Evolutionary conservation across 2,113 vertebrate genomes (phyloP), one percentile per base, ranked within the genome.

Genomic region (Alethe diademata): DNA sequence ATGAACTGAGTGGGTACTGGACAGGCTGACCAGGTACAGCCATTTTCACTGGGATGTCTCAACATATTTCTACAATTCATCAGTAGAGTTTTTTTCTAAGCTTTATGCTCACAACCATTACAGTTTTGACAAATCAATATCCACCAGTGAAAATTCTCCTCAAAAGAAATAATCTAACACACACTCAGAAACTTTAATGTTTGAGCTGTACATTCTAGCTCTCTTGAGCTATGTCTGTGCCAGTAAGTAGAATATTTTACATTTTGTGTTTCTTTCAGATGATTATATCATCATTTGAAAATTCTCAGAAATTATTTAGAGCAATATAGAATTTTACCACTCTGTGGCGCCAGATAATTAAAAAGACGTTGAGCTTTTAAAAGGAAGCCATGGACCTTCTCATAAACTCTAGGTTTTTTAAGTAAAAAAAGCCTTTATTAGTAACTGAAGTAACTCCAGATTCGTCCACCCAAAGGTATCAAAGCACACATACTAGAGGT

Each of bases 261-360:
- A 67, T 35, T 88, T 69, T 43, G 29, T 29, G 2, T 69, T 78
- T 71, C 24, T 88, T 78, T 73, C 47, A 61, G 62, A 38, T 24
- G 5, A 51, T 69, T 58, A 83, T 53, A 7, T 74, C 7, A 22
- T 26, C 1, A 24, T 57, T 60, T 26, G 36, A 45, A 84, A 86
- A 81, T 19, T 53, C 73, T 83, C 33, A 57, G 62, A 65, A 88
- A 66, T 50, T 72, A 36, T 31, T 61, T 87, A 50, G 70, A 67
- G 88, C 84, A 95, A 93, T 97, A 79, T n/a, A 74, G 10, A 82
- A 61, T 94, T 91, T 90, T 53, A 84, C 97, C 97, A 96, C 96
- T 81, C 25, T 2, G 96, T 97, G 97, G 97, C 95, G 92, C 93
- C 95, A 97, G 86, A 96, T 86, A 92, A 93, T 91, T 86, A 93